Evolutionary conservation across 2,797 vertebrate genomes (phyloP).

Genomic region (Bradypodion pumilum): DNA sequence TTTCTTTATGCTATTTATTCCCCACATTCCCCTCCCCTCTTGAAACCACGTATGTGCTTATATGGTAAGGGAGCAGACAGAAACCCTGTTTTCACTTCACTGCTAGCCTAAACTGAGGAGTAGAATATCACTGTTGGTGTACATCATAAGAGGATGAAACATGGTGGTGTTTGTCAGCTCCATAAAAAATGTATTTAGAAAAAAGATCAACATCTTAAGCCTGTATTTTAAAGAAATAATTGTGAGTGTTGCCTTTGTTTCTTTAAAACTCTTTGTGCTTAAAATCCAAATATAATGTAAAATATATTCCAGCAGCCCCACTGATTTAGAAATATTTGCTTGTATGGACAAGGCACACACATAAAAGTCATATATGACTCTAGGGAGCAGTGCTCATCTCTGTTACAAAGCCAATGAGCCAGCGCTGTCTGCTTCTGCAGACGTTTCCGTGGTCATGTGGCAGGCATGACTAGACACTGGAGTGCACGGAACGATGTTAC

Average conservation of each 20-base stretch:
- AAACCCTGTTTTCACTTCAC: conserved; percentile 40
- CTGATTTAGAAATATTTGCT: background rate
- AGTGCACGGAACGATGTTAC: too few species aligned
- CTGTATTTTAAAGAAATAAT: background rate
- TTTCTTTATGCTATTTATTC: too few species aligned
- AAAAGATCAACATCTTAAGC: background rate
- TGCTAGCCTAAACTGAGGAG: background rate
- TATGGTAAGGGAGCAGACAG: conserved; percentile 8
- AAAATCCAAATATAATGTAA: background rate
- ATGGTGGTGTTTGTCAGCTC: background rate
- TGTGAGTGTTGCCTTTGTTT: rapidly evolving
- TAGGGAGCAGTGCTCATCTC: too few species aligned
- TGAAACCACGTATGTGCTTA: conserved; percentile 6
- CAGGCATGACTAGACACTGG: too few species aligned
- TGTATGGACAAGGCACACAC: too few species aligned
- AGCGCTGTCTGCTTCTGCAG: too few species aligned
- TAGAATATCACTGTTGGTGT: conserved; percentile 25
- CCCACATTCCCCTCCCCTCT: conserved; percentile 12
- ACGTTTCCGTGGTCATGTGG: too few species aligned
- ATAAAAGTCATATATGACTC: too few species aligned
- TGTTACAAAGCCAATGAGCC: too few species aligned
- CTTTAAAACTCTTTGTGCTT: background rate
- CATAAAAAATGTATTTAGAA: conserved; percentile 31
- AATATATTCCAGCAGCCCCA: background rate
- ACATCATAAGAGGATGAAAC: conserved; percentile 16